Base-by-base conservation (phyloP, 2,113 vertebrate species). In the Cercocebus atys region DNA sequence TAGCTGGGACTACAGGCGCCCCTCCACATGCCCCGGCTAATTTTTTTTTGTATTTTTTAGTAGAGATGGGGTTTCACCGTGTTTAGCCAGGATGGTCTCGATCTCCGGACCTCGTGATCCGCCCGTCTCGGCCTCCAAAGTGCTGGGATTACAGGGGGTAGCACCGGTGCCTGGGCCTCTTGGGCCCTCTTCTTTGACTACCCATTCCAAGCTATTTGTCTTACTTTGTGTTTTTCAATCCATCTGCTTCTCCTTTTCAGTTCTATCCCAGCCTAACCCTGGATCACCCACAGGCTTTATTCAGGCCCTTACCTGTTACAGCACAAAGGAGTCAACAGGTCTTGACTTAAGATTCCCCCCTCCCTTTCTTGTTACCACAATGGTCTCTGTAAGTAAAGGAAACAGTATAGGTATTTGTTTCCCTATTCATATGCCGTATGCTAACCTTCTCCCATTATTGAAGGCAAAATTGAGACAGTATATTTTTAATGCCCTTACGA, bases 1-100 rank as follows among this genome's bases (percentile, higher is more conserved):
- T 50, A 50, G 47, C 12, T 50, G 47, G 47, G 47, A 14, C 13
- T 14, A 50, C 47, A 50, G 47, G 47, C 0, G 12, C 47, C 10
- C 10, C 0, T 12, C 13, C 47, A 50, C 47, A 0, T 0, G 47
- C 13, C 47, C 47, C 0, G 0, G 47, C 47, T 50, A 50, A 1
- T 50, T 4, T 50, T 50, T 50, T 50, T 14, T 50, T 50, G 13
- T 50, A 50, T 50, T 50, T 50, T 50, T 50, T 50, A 50, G 47
- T 50, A 50, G 47, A 50, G 47, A 50, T 1, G 47, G 47, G 47
- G 47, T 50, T 50, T 50, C 47, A 14, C 3, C 3, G 0, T 50
- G 47, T 50, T 50, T 50, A 50, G 13, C 47, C 47, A 50, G 47
- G 47, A 50, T 50, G 47, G 47, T 50, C 47, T 50, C 12, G 13